Percentiles rank a stretch among this genome's conserved stretches.
phyloP scores from a whole-genome alignment of 2,797 vertebrate species.

The Onychomys arenicola region DNA sequence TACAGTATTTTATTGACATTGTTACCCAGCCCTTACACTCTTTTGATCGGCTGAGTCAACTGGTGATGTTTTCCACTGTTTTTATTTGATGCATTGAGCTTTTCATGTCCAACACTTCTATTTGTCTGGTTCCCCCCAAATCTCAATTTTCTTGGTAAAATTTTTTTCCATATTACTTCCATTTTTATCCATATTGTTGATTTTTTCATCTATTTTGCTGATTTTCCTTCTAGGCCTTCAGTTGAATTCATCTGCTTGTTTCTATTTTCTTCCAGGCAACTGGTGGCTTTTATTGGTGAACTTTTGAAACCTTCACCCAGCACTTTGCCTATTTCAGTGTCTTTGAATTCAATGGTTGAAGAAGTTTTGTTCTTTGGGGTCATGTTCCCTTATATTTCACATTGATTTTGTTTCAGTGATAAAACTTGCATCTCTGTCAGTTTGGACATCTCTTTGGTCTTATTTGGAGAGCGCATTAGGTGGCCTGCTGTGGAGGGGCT shows the following conservation, averaged over 20 bases:
- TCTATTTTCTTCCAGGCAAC: background rate
- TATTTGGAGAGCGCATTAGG: background rate
- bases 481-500: background rate
- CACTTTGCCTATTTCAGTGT: background rate
- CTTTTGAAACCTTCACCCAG: background rate
- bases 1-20: background rate
- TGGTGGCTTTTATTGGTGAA: too few species aligned
- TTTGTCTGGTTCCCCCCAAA: background rate
- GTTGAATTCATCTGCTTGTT: background rate
- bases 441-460: background rate
- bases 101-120: background rate
- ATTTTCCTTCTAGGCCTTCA: background rate
- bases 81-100: background rate
- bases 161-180: background rate
- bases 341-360: background rate
- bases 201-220: background rate
- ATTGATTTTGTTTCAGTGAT: background rate
- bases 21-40: background rate
- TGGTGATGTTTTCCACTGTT: background rate
- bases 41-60: background rate
- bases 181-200: background rate
- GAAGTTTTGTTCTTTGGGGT: background rate
- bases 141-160: background rate
- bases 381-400: background rate
- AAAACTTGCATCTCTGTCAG: background rate